Base-by-base conservation (phyloP, 2,113 vertebrate genomes). In the Tenrec ecaudatus region DNA sequence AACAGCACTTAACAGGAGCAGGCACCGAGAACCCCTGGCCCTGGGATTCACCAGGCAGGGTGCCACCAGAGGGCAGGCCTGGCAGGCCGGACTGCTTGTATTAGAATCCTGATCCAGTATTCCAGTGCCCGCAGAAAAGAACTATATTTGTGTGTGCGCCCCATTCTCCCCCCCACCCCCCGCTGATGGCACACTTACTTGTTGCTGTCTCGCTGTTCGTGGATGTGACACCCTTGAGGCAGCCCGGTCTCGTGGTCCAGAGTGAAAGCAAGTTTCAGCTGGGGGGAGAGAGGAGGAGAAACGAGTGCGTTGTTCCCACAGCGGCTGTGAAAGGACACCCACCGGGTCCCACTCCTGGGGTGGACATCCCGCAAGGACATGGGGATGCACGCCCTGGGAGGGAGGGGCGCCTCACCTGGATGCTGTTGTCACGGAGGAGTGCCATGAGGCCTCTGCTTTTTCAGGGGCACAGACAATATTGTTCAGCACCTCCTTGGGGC, bases 181-280 rank as follows among this genome's bases (percentile, higher is more conserved):
- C 47, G 5, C 47, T 53, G 47, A 64, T 73, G 92, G 95, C 98
- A 98, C 98, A 99, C 99, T 98, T 99, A 99, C 99, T 98, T 99
- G 98, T 99, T 99, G 97, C 99, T 99, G 98, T 99, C 99, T 84
- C 97, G 98, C 98, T 99, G 99, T 95, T 99, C 98, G 91, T 99
- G 99, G 97, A 99, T 73, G 31, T 99, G 99, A 96, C 99, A 99
- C 96, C 99, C 99, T 97, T 99, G 99, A 92, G 99, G 99, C 98
- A 99, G 98, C 95, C 99, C 99, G 3, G 98, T 99, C 95, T 99
- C 99, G 31, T 98, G 98, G 97, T 99, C 98, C 98, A 99, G 98
- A 14, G 98, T 99, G 97, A 99, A 99, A 1, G 99, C 98, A 68
- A 99, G 98, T 97, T 99, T 99, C 64, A 98, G 96, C 98, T 98